Evolutionary conservation across 1,140 invertebrate genomes (phyloP).

Genomic region (Leptopilina clavipes): DNA sequence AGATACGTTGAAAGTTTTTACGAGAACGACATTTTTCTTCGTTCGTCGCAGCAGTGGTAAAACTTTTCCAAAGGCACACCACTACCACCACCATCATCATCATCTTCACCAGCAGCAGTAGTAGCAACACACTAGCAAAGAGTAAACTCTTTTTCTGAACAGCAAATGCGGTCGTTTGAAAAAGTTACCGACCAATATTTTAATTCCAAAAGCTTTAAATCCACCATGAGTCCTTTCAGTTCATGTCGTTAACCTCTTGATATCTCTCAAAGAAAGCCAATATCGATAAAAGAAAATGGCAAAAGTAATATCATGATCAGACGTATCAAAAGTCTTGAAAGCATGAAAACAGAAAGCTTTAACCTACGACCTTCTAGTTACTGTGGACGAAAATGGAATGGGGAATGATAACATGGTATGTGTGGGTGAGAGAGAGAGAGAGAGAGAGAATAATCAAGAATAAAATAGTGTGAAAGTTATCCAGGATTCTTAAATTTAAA

Average conservation of each 20-base stretch:
- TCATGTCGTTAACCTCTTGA: conserved; percentile 16
- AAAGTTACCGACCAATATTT: conserved; percentile 23
- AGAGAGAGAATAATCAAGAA: too few species aligned
- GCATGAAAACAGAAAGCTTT: background rate
- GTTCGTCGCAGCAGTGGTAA: background rate
- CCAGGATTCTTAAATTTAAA: too few species aligned
- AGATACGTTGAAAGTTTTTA: conserved; percentile 17
- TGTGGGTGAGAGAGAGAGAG: too few species aligned
- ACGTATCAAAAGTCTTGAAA: conserved; percentile 2
- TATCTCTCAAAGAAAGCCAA: conserved; percentile 4
- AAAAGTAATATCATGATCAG: conserved; percentile 5
- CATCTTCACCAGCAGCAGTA: background rate
- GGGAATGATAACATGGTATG: too few species aligned
- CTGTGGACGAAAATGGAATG: background rate
- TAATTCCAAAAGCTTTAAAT: conserved; percentile 28
- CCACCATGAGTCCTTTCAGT: conserved; percentile 11
- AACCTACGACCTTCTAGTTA: background rate
- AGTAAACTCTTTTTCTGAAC: background rate
- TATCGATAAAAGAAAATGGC: conserved; percentile 21
- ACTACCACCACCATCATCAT: too few species aligned
- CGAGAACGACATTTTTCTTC: conserved; percentile 25
- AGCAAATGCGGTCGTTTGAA: conserved; percentile 26
- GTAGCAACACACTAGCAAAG: background rate
- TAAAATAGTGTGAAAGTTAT: too few species aligned
- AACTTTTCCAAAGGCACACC: conserved; percentile 13